A percentile compares a stretch with the other conserved stretches of the same genome.
phyloP scores from a whole-genome alignment of 2,113 vertebrate genomes.

The Pionites leucogaster region DNA sequence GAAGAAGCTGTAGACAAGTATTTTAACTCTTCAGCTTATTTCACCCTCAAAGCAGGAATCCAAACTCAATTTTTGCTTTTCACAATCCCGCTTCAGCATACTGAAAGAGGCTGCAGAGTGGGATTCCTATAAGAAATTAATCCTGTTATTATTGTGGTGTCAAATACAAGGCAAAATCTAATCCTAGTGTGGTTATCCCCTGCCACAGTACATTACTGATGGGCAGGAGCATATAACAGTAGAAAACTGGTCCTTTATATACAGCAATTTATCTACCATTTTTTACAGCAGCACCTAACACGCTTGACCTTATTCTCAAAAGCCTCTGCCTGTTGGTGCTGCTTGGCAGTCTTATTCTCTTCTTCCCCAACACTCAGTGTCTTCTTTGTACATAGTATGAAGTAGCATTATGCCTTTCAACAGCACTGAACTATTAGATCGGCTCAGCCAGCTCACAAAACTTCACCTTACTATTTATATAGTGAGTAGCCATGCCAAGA shows the following conservation, averaged over 20 bases:
- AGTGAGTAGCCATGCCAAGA: background rate
- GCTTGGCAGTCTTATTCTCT: background rate
- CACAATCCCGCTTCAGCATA: background rate
- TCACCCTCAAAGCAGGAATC: background rate
- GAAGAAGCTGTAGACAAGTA: background rate
- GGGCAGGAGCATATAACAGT: background rate
- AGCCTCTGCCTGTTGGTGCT: background rate
- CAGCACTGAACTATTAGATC: background rate
- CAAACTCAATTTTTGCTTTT: background rate
- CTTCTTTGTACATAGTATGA: rapidly evolving
- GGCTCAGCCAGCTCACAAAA: background rate
- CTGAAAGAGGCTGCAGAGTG: background rate
- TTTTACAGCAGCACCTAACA: background rate
- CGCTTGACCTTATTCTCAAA: background rate
- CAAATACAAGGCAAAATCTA: background rate
- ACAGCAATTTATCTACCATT: rapidly evolving
- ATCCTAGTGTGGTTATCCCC: background rate
- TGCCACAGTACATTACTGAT: background rate
- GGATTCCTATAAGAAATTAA: background rate
- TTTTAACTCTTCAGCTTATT: background rate
- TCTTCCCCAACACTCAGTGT: background rate
- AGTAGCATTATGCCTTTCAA: background rate
- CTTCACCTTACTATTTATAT: background rate
- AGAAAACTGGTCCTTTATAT: background rate
- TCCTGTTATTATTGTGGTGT: background rate